These are phyloP conservation scores for Agrenia bidenticulata DNA, from an alignment of 2,888 invertebrate species.

Conservation along the genomic window DNA sequence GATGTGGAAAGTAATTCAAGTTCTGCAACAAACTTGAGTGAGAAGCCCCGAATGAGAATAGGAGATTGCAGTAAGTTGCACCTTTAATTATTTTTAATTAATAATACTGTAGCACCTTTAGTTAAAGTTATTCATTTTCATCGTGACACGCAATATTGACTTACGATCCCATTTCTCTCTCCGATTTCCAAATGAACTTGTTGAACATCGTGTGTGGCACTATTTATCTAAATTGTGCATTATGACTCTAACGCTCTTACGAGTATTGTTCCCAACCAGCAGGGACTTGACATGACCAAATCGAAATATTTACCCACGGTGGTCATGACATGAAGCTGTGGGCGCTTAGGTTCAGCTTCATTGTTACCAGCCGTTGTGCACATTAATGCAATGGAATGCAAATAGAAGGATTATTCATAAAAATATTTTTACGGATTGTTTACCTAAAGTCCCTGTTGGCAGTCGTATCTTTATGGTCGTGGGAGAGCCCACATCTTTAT, in stretches of 20 bases:
- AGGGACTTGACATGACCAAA: slow-evolving; percentile 21
- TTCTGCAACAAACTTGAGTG: slow-evolving; percentile 14
- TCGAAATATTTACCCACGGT: slow-evolving; percentile 25
- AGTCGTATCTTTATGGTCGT: slow-evolving; percentile 12
- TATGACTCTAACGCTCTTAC: background rate
- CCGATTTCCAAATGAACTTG: background rate
- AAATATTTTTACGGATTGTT: slow-evolving; percentile 12
- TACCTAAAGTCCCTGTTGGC: slow-evolving; percentile 10
- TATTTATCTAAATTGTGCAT: slow-evolving; percentile 6
- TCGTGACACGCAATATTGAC: slow-evolving; percentile 9
- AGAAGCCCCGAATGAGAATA: slow-evolving; percentile 26
- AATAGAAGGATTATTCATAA: slow-evolving; percentile 24
- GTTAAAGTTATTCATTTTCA: background rate
- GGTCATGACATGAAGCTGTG: slow-evolving; percentile 19
- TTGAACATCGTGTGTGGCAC: slow-evolving; percentile 10
- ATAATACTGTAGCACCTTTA: too few species aligned
- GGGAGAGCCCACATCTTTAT: slow-evolving; percentile 18
- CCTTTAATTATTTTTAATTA: too few species aligned
- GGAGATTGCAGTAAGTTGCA: slow-evolving; percentile 37
- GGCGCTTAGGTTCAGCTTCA: background rate
- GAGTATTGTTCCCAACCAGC: slow-evolving; percentile 16
- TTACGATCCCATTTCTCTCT: slow-evolving; percentile 1
- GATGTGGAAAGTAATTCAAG: slow-evolving; percentile 22
- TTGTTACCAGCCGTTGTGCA: slow-evolving; percentile 3
- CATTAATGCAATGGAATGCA: slow-evolving; percentile 11